Base-by-base conservation (phyloP, 2,888 invertebrate genomes). In the Acrobasis suavella region DNA sequence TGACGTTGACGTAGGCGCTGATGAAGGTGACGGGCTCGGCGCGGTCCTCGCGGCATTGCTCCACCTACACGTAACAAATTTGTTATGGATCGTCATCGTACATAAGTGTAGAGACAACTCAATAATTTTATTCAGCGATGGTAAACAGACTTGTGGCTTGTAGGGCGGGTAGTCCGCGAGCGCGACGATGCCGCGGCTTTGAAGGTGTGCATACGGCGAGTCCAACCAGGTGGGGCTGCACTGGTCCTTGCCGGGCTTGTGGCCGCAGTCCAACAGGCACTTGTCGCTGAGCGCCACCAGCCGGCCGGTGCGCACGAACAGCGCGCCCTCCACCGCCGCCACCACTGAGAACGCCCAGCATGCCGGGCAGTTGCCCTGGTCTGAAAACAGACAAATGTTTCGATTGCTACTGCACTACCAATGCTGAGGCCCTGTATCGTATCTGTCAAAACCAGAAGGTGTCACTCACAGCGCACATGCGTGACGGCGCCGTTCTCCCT, bases 341-440 rank as follows among this genome's bases (percentile, higher is more conserved):
- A 82, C 72, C 68, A 89, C 89, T 22, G 91, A 85, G 74, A 89
- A 86, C 64, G 91, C 91, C 91, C 91, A 91, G 78, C 91, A 91
- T 66, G 90, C 86, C 39, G 69, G 51, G 72, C 91, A 91, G 49
- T 65, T 56, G 16, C 78, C 80, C 68, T 91, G 91, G 72, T 74
- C 91, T 91, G 79, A 16, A 69, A 66, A 14, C 22, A 9, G 17
- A 10, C 15, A 14, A 12, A 14, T 37, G 10, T n/a, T 39, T 2
- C 37, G 8, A 38, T 37, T 7, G 37, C 6, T 14, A 16, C 50
- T 22, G 22, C n/a, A 22, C 22, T 22, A 22, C 22, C 22, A 22
- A 22, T 2, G 22, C 22, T 22, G 22, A 22, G 22, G 22, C 22
- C 2, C 10, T 50, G 10, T 50, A 10, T 16, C 9, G 16, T 50